Conservation (phyloP, 2,113 vertebrate species). For the Poeciliopsis prolifica region DNA sequence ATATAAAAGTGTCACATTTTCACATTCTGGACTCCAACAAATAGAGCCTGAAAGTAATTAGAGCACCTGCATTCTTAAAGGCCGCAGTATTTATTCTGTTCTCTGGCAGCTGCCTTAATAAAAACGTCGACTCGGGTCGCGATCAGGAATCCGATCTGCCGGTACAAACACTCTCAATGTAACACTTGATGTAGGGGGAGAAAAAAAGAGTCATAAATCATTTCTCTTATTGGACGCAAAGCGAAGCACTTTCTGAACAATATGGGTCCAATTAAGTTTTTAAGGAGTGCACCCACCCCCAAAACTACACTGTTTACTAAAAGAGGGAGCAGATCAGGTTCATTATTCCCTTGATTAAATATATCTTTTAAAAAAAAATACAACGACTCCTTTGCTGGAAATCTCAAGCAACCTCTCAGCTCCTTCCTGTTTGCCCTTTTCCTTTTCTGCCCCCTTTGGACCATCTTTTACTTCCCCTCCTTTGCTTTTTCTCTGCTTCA, state of each 20-base stretch:
- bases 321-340: constrained; percentile 19
- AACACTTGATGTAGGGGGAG: constrained; percentile 69
- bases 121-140: constrained; percentile 73
- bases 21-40: constrained; percentile 50
- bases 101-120: constrained; percentile 71
- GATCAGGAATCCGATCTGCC: constrained; percentile 72
- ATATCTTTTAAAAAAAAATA: constrained; percentile 9
- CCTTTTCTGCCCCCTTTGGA: constrained; percentile 45
- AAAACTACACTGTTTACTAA: not conserved
- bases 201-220: constrained; percentile 79
- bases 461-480: constrained; percentile 43
- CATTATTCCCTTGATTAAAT: constrained; percentile 43
- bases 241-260: constrained; percentile 51
- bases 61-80: constrained; percentile 69
- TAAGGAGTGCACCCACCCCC: not conserved
- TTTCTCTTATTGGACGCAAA: constrained; percentile 65
- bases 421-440: constrained; percentile 41
- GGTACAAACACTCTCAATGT: constrained; percentile 70
- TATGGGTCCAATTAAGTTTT: constrained; percentile 78
- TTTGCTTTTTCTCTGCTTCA: constrained; percentile 41
- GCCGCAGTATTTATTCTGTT: constrained; percentile 69
- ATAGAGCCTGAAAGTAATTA: constrained; percentile 78
- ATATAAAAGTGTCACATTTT: constrained; percentile 49
- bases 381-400: constrained; percentile 37
- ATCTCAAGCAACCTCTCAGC: constrained; percentile 39